Evolutionary conservation across 2,113 vertebrate species (phyloP).

Genomic region (Ranitomeya variabilis): DNA sequence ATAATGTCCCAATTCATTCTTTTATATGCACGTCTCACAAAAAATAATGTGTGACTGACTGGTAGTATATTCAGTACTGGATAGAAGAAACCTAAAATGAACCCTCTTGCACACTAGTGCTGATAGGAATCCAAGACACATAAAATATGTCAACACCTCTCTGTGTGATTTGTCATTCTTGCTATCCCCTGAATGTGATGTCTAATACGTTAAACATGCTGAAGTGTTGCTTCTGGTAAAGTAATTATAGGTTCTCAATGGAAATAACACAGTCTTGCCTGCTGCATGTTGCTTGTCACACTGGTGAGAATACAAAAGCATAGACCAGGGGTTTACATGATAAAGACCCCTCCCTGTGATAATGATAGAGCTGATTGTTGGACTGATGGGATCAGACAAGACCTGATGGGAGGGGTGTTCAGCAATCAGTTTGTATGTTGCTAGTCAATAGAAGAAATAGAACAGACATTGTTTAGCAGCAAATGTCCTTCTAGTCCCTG

Average conservation of each 20-base stretch:
- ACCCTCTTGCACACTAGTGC: not conserved
- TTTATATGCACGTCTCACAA: not conserved
- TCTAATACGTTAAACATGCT: constrained; percentile 69
- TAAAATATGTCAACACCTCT: constrained; percentile 29
- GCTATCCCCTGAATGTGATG: constrained; percentile 57
- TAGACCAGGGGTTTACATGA: constrained; percentile 60
- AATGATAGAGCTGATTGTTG: constrained; percentile 63
- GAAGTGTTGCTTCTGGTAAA: constrained; percentile 64
- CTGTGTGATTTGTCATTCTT: constrained; percentile 61
- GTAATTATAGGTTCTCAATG: constrained; percentile 74
- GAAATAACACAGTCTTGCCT: constrained; percentile 68
- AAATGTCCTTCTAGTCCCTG: not conserved
- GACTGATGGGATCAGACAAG: constrained; percentile 56
- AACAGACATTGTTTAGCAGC: constrained; percentile 57
- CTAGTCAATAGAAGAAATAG: constrained; percentile 55
- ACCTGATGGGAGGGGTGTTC: constrained; percentile 50
- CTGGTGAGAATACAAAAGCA: constrained; percentile 63
- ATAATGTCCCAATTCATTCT: not conserved
- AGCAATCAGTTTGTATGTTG: constrained; percentile 57
- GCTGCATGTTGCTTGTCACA: constrained; percentile 69
- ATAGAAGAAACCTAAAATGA: not conserved
- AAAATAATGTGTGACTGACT: not conserved
- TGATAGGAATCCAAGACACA: not conserved
- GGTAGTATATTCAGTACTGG: not conserved
- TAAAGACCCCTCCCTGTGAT: constrained; percentile 70